Percentiles rank a stretch among this genome's conserved stretches.
phyloP scores from a whole-genome alignment of 2,113 vertebrate species.

The Sebastes schlegelii region DNA sequence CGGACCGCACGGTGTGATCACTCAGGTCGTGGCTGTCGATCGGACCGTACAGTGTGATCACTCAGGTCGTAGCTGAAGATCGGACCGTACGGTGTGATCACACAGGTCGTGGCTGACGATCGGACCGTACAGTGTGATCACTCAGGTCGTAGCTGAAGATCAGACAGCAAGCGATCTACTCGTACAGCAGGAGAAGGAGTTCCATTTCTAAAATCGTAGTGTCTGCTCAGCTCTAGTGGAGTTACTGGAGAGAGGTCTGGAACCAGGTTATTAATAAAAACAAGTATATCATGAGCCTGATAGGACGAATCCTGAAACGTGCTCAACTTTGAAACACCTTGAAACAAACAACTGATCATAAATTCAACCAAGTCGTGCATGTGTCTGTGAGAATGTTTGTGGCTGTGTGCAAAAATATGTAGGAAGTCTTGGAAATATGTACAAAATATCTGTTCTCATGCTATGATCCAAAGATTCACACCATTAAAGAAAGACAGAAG shows the following conservation, averaged over 20 bases:
- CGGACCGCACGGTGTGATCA: no score
- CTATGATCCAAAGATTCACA: slow-evolving; percentile 14
- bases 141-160: no score
- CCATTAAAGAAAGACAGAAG: slow-evolving; percentile 19
- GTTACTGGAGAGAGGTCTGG: not conserved
- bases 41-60: no score
- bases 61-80: no score
- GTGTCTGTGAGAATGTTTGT: slow-evolving; percentile 16
- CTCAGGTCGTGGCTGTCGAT: no score
- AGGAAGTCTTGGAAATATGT: slow-evolving; percentile 43
- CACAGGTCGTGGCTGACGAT: no score
- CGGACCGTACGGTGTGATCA: no score
- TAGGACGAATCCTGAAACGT: not conserved
- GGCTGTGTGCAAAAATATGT: slow-evolving; percentile 25
- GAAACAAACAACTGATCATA: slow-evolving; percentile 19
- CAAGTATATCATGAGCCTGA: not conserved
- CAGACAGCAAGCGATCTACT: no score
- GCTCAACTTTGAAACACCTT: not conserved
- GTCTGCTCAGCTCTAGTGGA: no score
- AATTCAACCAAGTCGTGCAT: slow-evolving; percentile 1
- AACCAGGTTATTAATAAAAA: not conserved
- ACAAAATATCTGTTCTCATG: slow-evolving; percentile 25
- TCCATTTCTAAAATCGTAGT: no score
- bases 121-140: no score
- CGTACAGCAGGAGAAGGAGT: no score